Evolutionary conservation across 2,113 vertebrate species (phyloP).

Genomic region (Pangasianodon gigas): DNA sequence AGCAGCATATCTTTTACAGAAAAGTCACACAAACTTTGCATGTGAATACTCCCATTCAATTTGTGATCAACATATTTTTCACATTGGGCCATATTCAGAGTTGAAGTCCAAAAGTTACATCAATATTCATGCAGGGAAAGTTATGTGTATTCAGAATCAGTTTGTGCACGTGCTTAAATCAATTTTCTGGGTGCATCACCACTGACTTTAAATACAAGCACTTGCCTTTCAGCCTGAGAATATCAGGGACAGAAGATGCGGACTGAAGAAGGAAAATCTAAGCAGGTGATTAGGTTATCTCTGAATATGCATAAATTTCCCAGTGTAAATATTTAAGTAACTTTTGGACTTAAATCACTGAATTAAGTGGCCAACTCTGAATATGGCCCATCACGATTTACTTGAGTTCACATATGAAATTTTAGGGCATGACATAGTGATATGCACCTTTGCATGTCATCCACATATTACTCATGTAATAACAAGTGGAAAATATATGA

Average conservation of each 20-base stretch:
- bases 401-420: not conserved
- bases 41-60: not conserved
- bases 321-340: not conserved
- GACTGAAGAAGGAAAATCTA: not conserved
- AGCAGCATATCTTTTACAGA: not conserved
- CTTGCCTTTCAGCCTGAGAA: not conserved
- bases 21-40: not conserved
- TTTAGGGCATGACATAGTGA: not conserved
- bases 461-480: not conserved
- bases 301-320: not conserved
- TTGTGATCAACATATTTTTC: too few species aligned
- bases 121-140: not conserved
- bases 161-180: not conserved
- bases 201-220: not conserved
- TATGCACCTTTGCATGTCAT: not conserved
- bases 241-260: not conserved
- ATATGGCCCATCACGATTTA: not conserved
- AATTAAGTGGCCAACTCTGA: not conserved
- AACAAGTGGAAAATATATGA: not conserved
- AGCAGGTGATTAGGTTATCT: not conserved
- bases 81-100: not conserved
- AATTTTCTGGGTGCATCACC: not conserved
- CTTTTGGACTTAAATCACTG: not conserved
- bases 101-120: not conserved
- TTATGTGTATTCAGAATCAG: not conserved